phyloP scores from a whole-genome alignment of 2,797 vertebrate species.

The Danio kyathit region DNA sequence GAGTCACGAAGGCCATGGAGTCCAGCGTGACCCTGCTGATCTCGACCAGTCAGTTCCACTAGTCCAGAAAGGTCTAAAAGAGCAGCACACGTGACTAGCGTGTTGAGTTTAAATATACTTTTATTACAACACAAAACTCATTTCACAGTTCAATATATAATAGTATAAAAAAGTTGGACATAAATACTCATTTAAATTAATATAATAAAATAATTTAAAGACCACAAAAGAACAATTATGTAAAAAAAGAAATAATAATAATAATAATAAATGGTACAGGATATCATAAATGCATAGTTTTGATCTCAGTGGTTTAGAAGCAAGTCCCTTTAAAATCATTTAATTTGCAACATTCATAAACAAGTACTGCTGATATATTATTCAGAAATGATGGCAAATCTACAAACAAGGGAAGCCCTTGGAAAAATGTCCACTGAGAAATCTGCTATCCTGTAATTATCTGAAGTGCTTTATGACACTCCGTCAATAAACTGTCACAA shows the following conservation, averaged over 20 bases:
- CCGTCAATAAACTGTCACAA: constrained; percentile 63
- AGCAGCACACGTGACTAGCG: constrained; percentile 26
- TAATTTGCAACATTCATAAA: constrained; percentile 58
- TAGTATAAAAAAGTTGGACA: constrained; percentile 73
- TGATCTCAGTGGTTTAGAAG: constrained; percentile 73
- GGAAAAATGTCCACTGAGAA: constrained; percentile 66
- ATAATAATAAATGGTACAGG: constrained; percentile 65
- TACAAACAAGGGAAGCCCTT: constrained; percentile 58
- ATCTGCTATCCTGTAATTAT: constrained; percentile 18
- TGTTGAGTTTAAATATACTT: constrained; percentile 64
- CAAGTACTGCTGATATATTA: constrained; percentile 17
- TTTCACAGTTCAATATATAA: constrained; percentile 67
- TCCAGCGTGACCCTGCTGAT: constrained; percentile 75
- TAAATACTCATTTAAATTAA: constrained; percentile 85
- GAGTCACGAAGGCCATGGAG: constrained; percentile 67
- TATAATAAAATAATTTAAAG: constrained; percentile 83
- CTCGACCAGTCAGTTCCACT: constrained; percentile 56
- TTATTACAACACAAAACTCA: constrained; percentile 78
- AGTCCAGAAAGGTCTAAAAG: constrained; percentile 64
- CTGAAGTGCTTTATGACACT: constrained; percentile 31
- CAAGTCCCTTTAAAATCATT: constrained; percentile 78
- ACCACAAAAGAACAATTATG: constrained; percentile 75
- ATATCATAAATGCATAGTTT: constrained; percentile 72
- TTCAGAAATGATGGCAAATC: constrained; percentile 35
- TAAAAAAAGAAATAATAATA: constrained; percentile 68